phyloP scores from a whole-genome alignment of 2,888 invertebrate genomes.

The Xestia sexstrigata region DNA sequence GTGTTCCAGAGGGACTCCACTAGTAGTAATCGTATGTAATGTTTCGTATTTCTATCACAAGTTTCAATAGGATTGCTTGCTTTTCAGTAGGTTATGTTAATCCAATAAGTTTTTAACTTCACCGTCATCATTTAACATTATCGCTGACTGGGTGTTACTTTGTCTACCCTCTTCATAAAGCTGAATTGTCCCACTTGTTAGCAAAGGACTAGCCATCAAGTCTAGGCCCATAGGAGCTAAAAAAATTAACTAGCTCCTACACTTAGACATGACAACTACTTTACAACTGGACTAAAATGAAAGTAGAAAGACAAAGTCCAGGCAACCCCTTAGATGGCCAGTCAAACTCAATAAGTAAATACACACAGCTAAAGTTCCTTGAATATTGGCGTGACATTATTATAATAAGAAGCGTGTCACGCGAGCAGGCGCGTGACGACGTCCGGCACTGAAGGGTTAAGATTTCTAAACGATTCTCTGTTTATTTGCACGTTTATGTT shows the following conservation, averaged over 20 bases:
- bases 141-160: neutral
- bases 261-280: neutral
- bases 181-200: neutral
- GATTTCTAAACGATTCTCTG: conserved; percentile 49
- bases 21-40: neutral
- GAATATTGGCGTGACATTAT: conserved; percentile 54
- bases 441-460: conserved; percentile 48
- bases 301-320: neutral
- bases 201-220: neutral
- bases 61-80: neutral
- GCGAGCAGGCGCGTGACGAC: conserved; percentile 50
- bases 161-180: neutral
- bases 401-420: conserved; percentile 51
- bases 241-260: neutral
- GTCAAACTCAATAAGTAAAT: conserved; percentile 16
- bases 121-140: neutral
- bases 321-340: neutral
- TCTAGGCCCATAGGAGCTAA: neutral
- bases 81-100: neutral
- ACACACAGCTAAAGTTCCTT: conserved; percentile 12
- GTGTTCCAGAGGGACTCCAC: neutral
- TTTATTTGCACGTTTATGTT: conserved; percentile 49
- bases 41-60: neutral
- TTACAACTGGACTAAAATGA: neutral
- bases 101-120: neutral